Evolutionary conservation across 2,113 vertebrate genomes (phyloP), one percentile per base, ranked within the genome.

Genomic region (Oryzias woworae): DNA sequence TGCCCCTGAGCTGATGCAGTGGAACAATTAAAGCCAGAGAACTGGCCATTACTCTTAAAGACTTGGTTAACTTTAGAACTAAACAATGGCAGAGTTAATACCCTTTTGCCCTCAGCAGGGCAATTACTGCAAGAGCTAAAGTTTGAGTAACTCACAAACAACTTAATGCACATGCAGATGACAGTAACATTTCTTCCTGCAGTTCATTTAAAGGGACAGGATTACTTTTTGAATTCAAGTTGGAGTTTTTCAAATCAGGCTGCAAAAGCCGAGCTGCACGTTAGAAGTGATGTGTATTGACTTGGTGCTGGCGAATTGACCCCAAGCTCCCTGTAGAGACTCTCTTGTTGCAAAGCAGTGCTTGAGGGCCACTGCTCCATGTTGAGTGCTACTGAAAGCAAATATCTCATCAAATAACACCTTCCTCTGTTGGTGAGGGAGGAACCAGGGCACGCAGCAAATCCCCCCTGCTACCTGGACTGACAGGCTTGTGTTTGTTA

Each of bases 341-440:
- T 44, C 41, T 45, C 58, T 57, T 60, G 53, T 17, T 61, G 54
- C 79, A 75, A 64, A 83, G 53, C 59, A 65, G 74, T 41, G 77
- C 79, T 85, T 84, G 75, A 84, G 79, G 66, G 71, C 60, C 77
- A 70, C 51, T 57, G 80, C 81, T 69, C 74, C 66, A 74, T 79
- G 82, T 58, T 61, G 59, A 88, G 81, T 58, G 71, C 69, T 82
- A 77, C 73, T 54, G 54, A 77, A 75, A 83, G 67, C 75, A 84
- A 89, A 88, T 82, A 80, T 77, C 79, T 88, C 71, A 85, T 87
- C 71, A 82, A 83, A 85, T 64, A 77, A 82, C 86, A 69, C 63
- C 71, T 76, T 79, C 77, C 75, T 66, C 57, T 78, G 84, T 69
- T 73, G 77, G 81, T 70, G 20, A 73, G 82, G 77, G 81, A 60